Conservation (phyloP, 1,140 invertebrate species). For the Heliconius nattereri region DNA sequence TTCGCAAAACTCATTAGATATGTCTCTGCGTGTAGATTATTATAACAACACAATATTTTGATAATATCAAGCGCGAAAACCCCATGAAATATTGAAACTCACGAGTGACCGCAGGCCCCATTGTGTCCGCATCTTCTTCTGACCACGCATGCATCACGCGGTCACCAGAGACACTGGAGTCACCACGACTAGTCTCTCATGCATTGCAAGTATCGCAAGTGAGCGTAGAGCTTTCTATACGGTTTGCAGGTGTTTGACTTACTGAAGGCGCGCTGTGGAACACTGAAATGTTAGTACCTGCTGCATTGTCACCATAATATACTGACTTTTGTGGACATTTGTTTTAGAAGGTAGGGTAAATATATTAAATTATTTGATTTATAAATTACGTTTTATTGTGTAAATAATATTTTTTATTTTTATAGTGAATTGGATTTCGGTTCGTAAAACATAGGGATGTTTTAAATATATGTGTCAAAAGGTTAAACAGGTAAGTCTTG, state of each 20-base stretch:
- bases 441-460: no score
- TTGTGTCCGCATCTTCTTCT: slow-evolving; percentile 53
- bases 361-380: no score
- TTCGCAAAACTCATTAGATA: no score
- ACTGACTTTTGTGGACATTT: not conserved
- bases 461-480: no score
- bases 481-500: no score
- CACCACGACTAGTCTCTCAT: not conserved
- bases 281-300: slow-evolving; percentile 52
- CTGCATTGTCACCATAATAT: slow-evolving; percentile 47
- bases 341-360: not conserved
- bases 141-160: slow-evolving; percentile 67
- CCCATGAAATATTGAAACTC: slow-evolving; percentile 45
- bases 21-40: no score
- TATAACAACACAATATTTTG: no score
- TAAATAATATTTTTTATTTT: no score
- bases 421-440: no score
- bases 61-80: no score
- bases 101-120: slow-evolving; percentile 67
- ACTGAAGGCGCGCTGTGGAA: slow-evolving; percentile 63
- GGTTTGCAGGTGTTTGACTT: slow-evolving; percentile 50
- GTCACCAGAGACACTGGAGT: slow-evolving; percentile 11
- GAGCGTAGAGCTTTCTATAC: slow-evolving; percentile 31
- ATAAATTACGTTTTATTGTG: no score
- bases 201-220: not conserved